Conservation (phyloP, 2,888 invertebrate species). For the Cylindroiulus punctatus region DNA sequence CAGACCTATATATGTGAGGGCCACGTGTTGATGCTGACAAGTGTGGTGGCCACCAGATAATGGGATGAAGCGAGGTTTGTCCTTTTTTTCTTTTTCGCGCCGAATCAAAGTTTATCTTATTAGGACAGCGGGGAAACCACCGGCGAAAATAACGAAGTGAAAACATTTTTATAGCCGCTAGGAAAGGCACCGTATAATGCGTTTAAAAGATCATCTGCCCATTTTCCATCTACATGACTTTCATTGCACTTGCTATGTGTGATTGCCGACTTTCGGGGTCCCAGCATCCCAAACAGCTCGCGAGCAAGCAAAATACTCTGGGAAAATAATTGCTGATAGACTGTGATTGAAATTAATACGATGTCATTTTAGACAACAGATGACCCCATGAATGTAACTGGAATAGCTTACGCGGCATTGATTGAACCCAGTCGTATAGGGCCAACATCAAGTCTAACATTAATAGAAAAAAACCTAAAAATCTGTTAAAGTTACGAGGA, state of each 20-base stretch:
- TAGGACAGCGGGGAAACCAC: conserved; percentile 28
- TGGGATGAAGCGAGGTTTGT: conserved; percentile 22
- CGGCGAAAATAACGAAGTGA: conserved; percentile 10
- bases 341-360: too few species aligned
- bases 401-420: too few species aligned
- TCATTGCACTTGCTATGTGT: background rate
- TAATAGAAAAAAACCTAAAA: too few species aligned
- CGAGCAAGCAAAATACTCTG: too few species aligned
- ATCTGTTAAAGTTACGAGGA: too few species aligned
- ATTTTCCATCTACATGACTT: background rate
- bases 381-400: too few species aligned
- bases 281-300: background rate
- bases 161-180: conserved; percentile 19
- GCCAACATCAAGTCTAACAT: too few species aligned
- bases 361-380: too few species aligned
- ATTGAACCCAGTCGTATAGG: too few species aligned
- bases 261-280: background rate
- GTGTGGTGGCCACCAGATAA: conserved; percentile 37
- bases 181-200: background rate
- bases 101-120: conserved; percentile 38
- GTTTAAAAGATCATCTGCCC: conserved; percentile 37
- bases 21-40: conserved; percentile 31
- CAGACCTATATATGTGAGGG: background rate
- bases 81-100: background rate
- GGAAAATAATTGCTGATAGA: too few species aligned